Percentiles rank a stretch among this genome's conserved stretches.
These are phyloP conservation scores for Physella acuta DNA, from an alignment of 1,140 invertebrate genomes.

Conservation along the genomic window DNA sequence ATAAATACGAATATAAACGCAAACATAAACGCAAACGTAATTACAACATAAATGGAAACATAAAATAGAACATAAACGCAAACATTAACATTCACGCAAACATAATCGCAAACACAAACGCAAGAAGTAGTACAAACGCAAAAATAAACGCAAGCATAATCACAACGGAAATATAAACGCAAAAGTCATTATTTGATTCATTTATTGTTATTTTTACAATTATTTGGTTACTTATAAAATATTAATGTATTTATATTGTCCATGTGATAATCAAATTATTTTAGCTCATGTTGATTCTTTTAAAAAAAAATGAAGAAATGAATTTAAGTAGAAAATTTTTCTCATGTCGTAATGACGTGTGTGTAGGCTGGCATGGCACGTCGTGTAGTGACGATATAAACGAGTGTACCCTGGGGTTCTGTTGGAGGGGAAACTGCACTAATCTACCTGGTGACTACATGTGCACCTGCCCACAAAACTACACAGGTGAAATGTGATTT, in stretches of 20 bases:
- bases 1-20: no score
- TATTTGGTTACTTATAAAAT: neutral
- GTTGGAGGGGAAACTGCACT: slow-evolving; percentile 52
- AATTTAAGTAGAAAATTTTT: neutral
- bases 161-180: no score
- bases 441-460: slow-evolving; percentile 41
- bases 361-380: slow-evolving; percentile 37
- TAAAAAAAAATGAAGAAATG: neutral
- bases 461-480: slow-evolving; percentile 63
- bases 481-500: slow-evolving; percentile 22
- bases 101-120: no score
- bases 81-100: no score
- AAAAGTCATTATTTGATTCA: neutral
- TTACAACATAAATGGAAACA: no score
- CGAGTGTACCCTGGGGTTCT: slow-evolving; percentile 63
- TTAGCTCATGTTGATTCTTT: neutral
- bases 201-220: neutral
- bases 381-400: slow-evolving; percentile 54
- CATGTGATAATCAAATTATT: neutral
- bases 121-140: no score
- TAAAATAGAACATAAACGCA: no score
- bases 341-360: neutral
- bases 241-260: neutral
- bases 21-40: no score
- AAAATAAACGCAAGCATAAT: no score